Evolutionary conservation across 2,113 vertebrate genomes (phyloP), one percentile per base, ranked within the genome.

Genomic region (Capreolus pygargus): DNA sequence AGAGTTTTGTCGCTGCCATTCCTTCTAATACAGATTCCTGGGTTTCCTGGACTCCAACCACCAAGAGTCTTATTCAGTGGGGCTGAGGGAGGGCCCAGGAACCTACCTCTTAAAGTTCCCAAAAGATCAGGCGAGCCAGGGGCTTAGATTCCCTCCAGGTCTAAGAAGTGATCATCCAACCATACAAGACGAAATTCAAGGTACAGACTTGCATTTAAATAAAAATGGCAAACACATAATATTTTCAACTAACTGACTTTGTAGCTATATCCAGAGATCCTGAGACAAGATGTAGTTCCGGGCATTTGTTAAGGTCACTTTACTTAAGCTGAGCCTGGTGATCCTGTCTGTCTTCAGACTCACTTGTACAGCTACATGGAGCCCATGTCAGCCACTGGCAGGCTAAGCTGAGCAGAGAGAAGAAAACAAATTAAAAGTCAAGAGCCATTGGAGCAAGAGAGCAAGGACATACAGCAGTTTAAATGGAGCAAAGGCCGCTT

Each of bases 401-500:
- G 3, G 55, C 28, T 93, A 64, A 21, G 21, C 54, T 61, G n/a
- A 91, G 28, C 82, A 88, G 78, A 97, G 36, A 87, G 64, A n/a
- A 97, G 50, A 94, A 91, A 96, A 33, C 2, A 16, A 93, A 91
- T 86, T 52, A 94, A 93, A 97, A 96, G 70, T 64, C 76, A 96
- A 88, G 82, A 94, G 39, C 58, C 70, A 30, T 2, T 54, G 25
- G 36, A 86, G 43, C 14, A 60, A 87, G 39, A 86, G 1, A 92
- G n/a, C 25, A 89, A 89, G 36, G 43, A 78, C 14, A 97, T 36
- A 96, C 12, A 64, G 14, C 28, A 90, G n/a, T 39, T 81, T 45
- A 43, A 28, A 13, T n/a, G 47, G n/a, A 39, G 19, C 60, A 58
- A 52, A 83, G 43, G 5, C 47, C 58, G 33, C 8, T 76, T 93